A percentile compares a stretch with the other conserved stretches of the same genome.
Conservation (phyloP, 2,888 invertebrate species). For the Eurytoma adleriae region DNA sequence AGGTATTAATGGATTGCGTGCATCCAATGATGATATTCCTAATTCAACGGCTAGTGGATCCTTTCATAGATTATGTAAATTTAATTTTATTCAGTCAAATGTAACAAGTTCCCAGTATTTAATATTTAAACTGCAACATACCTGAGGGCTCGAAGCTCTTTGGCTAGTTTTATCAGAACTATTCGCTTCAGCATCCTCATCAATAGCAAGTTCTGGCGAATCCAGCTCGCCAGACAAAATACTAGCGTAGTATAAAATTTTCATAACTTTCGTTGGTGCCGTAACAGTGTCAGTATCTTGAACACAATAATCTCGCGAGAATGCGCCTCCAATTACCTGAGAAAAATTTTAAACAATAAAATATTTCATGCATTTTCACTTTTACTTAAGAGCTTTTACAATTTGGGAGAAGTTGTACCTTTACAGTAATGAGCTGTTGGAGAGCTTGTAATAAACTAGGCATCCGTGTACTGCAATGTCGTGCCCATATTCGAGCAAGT, state of each 20-base stretch:
- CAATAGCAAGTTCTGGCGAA: slow-evolving; percentile 79
- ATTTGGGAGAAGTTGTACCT: slow-evolving; percentile 69
- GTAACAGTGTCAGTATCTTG: slow-evolving; percentile 92
- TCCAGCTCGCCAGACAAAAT: slow-evolving; percentile 90
- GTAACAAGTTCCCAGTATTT: not conserved
- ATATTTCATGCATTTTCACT: too few relatives aligned
- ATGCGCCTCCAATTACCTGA: slow-evolving; percentile 85
- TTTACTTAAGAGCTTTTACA: not conserved
- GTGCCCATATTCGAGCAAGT: slow-evolving; percentile 88
- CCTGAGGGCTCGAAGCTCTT: slow-evolving; percentile 57
- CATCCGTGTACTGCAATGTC: slow-evolving; percentile 80
- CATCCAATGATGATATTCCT: slow-evolving; percentile 86
- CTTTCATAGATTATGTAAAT: slow-evolving; percentile 59
- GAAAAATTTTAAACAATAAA: not conserved
- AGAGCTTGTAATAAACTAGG: slow-evolving; percentile 85
- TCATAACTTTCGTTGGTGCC: slow-evolving; percentile 92
- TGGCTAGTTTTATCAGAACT: slow-evolving; percentile 65
- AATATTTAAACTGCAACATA: slow-evolving; percentile 58
- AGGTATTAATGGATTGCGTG: slow-evolving; percentile 88
- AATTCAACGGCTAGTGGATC: slow-evolving; percentile 84
- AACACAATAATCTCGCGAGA: slow-evolving; percentile 84
- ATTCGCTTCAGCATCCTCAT: slow-evolving; percentile 77
- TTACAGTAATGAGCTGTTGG: slow-evolving; percentile 92
- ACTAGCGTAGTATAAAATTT: slow-evolving; percentile 92
- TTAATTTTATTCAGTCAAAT: not conserved